A percentile compares a stretch with the other conserved stretches of the same genome.
Conservation (phyloP, 2,797 vertebrate genomes). For the Choloepus didactylus region DNA sequence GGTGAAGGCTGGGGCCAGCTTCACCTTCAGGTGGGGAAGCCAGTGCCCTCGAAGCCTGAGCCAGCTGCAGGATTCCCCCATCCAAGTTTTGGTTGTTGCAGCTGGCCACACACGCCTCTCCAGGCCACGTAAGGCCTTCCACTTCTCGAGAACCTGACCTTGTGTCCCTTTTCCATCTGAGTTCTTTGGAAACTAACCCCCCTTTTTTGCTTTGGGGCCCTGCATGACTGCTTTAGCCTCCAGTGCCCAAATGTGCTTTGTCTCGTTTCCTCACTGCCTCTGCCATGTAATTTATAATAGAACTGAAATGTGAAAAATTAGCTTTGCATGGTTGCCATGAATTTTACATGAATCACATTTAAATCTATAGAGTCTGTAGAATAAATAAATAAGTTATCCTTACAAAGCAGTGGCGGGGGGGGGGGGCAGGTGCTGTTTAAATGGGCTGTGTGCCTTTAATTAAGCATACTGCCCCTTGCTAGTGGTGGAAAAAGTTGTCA, state of each 20-base stretch:
- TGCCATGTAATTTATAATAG: constrained; percentile 22
- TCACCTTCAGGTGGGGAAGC: constrained; percentile 61
- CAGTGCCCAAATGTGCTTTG: background rate
- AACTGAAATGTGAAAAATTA: constrained; percentile 72
- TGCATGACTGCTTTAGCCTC: background rate
- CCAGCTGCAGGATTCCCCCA: background rate
- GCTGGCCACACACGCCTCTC: background rate
- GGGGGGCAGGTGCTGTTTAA: background rate
- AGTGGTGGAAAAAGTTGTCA: constrained; percentile 69
- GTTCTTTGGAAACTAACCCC: constrained; percentile 71
- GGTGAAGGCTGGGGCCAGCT: background rate
- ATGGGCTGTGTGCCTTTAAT: constrained; percentile 44
- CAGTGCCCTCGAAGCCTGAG: constrained; percentile 25
- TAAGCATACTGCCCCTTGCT: background rate
- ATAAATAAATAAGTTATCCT: constrained; percentile 47
- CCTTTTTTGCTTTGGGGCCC: background rate
- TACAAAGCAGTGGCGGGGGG: constrained; percentile 9
- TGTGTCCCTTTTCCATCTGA: constrained; percentile 55
- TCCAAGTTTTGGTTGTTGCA: background rate
- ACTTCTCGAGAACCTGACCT: constrained; percentile 78
- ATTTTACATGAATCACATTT: constrained; percentile 77
- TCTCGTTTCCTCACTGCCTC: constrained; percentile 16
- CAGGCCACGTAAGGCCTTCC: constrained; percentile 37
- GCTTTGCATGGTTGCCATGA: constrained; percentile 65
- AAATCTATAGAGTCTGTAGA: constrained; percentile 76